Percentiles rank a stretch among this genome's conserved stretches.
Conservation (phyloP, 2,888 invertebrate genomes). For the Lucinisca nassula region DNA sequence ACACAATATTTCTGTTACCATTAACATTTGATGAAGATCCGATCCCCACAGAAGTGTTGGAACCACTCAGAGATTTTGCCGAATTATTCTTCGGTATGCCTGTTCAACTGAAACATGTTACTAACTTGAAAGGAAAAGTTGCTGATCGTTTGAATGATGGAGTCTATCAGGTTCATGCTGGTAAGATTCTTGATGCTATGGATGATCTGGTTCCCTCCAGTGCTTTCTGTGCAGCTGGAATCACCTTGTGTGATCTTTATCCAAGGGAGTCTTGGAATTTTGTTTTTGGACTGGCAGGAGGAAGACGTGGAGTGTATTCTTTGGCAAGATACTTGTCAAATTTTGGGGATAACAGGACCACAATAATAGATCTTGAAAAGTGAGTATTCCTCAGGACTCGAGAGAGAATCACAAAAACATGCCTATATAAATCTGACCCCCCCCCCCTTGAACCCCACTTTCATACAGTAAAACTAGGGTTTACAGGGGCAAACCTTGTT, state of each 20-base stretch:
- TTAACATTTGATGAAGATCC: conserved; percentile 68
- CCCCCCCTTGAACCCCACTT: too few relatives aligned
- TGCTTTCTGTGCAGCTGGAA: conserved; percentile 76
- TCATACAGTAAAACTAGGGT: too few relatives aligned
- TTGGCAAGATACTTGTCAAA: conserved; percentile 75
- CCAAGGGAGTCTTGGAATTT: conserved; percentile 75
- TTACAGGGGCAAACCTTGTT: too few relatives aligned
- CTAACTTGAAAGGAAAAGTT: conserved; percentile 61
- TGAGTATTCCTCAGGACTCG: too few relatives aligned
- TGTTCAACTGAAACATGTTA: conserved; percentile 55
- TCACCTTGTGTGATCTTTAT: conserved; percentile 79
- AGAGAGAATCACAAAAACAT: too few relatives aligned
- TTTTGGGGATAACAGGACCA: conserved; percentile 66
- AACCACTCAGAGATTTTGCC: conserved; percentile 65
- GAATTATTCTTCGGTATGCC: conserved; percentile 71
- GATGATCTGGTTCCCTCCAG: conserved; percentile 60
- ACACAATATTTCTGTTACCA: conserved; percentile 69
- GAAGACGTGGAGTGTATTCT: conserved; percentile 74
- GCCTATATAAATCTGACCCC: too few relatives aligned
- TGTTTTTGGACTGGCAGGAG: conserved; percentile 78
- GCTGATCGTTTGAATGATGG: conserved; percentile 65
- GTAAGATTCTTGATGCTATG: conserved; percentile 62
- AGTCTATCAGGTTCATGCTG: conserved; percentile 72
- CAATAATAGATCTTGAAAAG: conserved; percentile 64
- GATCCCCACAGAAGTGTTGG: conserved; percentile 64